Evolutionary conservation across 1,140 invertebrate species (phyloP), one percentile per base, ranked within the genome.

Genomic region (Tigriopus japonicus): DNA sequence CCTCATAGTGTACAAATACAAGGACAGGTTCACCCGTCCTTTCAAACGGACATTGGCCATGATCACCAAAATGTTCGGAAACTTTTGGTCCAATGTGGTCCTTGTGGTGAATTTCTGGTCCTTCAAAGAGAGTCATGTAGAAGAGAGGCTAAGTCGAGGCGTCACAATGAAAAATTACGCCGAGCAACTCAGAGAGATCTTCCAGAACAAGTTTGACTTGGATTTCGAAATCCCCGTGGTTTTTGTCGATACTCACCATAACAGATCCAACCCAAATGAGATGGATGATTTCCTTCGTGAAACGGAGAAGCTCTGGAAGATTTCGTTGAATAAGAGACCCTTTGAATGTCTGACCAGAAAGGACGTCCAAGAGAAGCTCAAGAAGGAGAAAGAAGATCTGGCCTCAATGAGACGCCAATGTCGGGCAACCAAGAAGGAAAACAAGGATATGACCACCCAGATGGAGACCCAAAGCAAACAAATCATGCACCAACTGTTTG

Each of bases 41-140:
- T 59, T 59, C 42, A 42, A 40, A 6, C n/a, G 58, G 24, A 59
- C 58, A 2, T 17, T 59, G 13, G 24, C 28, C 1, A 42, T 59
- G 42, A 43, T 59, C 3, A 59, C 58, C 13, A 59, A 59, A 15
- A 59, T 59, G 58, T 59, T 59, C 43, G 58, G 58, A 2, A 59
- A 59, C 19, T 59, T 59, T 21, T 59, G 58, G 58, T 49, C 58
- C 3, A 59, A 59, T 24, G 58, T 59, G 15, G 58, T 59, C 24
- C 17, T 59, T 2, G 28, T 59, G n/a, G 58, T 59, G 28, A 59
- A 59, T 21, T 59, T 59, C 58, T 59, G 58, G 58, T 42, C 28
- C n/a, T 59, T 59, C 24, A 59, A 59, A 15, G 14, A 40, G 15
- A 40, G 7, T 28, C 58, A 59, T 51, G 58, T 59, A 21, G 17